Conservation (phyloP, 2,113 vertebrate genomes). For the Actinemys pallida region DNA sequence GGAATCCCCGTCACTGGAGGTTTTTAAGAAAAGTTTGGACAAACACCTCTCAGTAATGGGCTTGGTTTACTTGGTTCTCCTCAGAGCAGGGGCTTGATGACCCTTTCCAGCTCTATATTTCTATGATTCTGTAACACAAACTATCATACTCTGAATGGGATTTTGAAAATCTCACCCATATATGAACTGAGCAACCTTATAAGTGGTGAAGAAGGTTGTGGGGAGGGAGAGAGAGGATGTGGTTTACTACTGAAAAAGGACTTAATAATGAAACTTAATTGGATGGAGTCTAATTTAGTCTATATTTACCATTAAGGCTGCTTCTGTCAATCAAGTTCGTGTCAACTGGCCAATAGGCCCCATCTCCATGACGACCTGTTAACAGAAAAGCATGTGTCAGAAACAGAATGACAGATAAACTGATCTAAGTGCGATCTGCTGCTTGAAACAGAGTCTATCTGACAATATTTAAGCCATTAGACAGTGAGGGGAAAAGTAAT, state of each 20-base stretch:
- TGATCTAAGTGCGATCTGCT: neutral
- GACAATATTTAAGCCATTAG: neutral
- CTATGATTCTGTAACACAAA: neutral
- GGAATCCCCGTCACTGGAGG: neutral
- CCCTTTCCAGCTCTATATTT: neutral
- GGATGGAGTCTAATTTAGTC: neutral
- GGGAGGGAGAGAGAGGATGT: neutral
- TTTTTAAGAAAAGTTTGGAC: neutral
- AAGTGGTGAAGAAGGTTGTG: neutral
- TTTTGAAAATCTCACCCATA: neutral
- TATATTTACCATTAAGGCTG: slow-evolving; percentile 90
- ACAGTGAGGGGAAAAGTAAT: neutral
- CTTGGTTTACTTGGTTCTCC: neutral
- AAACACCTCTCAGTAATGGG: neutral
- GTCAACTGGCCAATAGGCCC: slow-evolving; percentile 91
- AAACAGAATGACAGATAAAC: neutral
- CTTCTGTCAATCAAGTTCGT: slow-evolving; percentile 92
- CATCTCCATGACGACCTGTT: slow-evolving; percentile 93
- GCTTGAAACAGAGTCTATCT: neutral
- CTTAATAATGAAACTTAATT: neutral
- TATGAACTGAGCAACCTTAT: neutral
- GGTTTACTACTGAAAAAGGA: neutral
- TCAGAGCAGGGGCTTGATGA: neutral
- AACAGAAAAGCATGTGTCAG: slow-evolving; percentile 22
- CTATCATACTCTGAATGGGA: neutral